These are phyloP conservation scores for Cnemophilus loriae DNA, from an alignment of 2,113 vertebrate genomes.

Conservation along the genomic window DNA sequence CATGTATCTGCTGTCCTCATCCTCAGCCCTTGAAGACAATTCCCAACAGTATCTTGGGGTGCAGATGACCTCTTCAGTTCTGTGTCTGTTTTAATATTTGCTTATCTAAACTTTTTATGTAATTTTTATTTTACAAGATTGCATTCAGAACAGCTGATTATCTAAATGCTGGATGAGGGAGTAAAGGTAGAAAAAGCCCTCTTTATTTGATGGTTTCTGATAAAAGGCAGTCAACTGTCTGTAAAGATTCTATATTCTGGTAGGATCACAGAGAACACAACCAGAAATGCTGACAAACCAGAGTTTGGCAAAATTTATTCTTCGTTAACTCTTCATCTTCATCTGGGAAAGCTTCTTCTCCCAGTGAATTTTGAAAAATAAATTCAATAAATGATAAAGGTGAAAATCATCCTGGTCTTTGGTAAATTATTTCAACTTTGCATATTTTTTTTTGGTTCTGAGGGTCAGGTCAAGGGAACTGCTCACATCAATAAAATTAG, in stretches of 20 bases:
- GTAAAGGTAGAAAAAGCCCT: neutral
- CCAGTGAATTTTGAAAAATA: neutral
- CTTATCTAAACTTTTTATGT: neutral
- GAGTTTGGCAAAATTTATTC: neutral
- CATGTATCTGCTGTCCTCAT: neutral
- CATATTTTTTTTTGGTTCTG: neutral
- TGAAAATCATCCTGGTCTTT: neutral
- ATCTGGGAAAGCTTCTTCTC: neutral
- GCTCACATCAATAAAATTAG: neutral
- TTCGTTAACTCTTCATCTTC: neutral
- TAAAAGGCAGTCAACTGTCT: neutral
- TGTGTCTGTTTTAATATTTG: neutral
- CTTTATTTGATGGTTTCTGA: neutral
- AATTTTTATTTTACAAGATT: neutral
- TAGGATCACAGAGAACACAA: neutral
- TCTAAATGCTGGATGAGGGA: neutral
- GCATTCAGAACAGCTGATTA: neutral
- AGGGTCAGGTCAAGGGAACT: neutral
- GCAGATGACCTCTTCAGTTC: neutral
- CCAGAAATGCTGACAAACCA: neutral
- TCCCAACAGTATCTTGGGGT: neutral
- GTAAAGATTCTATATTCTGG: neutral
- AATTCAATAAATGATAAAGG: neutral
- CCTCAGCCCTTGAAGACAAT: neutral
- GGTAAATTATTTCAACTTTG: neutral